Conservation (phyloP, 2,797 vertebrate genomes). For the Heliangelus exortis region DNA sequence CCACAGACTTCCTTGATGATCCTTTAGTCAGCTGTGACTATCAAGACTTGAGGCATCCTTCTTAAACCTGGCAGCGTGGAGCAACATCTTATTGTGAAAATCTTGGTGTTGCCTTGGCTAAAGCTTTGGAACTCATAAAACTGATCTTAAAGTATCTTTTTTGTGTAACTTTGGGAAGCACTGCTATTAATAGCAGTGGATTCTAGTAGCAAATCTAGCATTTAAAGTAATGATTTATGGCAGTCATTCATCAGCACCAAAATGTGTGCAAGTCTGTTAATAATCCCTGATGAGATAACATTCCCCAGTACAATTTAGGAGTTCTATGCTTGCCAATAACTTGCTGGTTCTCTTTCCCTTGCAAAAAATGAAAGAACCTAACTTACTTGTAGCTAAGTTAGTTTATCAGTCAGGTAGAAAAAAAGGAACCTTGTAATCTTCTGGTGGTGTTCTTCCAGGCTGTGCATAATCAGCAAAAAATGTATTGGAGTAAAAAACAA, state of each 20-base stretch:
- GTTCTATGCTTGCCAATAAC: background rate
- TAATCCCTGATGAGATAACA: background rate
- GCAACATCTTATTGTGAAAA: background rate
- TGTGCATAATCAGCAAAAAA: background rate
- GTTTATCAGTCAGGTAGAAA: background rate
- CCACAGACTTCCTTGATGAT: background rate
- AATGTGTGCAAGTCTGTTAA: background rate
- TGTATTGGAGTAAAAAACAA: background rate
- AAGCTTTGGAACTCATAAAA: background rate
- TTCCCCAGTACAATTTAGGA: background rate
- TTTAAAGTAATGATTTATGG: background rate
- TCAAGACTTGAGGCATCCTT: background rate
- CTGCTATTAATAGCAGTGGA: background rate
- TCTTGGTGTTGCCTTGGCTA: background rate
- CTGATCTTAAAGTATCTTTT: background rate
- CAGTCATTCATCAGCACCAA: slow-evolving; percentile 7
- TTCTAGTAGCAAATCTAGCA: background rate
- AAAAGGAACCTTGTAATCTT: background rate
- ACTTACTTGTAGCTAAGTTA: background rate
- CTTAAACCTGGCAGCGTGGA: background rate
- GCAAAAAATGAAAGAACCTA: background rate
- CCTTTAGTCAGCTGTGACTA: background rate
- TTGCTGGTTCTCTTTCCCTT: background rate
- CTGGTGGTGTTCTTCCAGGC: background rate
- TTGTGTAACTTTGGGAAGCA: background rate